Percentiles rank a stretch among this genome's conserved stretches.
Evolutionary conservation across 2,888 invertebrate species (phyloP).

Genomic region (Agelastica alni): DNA sequence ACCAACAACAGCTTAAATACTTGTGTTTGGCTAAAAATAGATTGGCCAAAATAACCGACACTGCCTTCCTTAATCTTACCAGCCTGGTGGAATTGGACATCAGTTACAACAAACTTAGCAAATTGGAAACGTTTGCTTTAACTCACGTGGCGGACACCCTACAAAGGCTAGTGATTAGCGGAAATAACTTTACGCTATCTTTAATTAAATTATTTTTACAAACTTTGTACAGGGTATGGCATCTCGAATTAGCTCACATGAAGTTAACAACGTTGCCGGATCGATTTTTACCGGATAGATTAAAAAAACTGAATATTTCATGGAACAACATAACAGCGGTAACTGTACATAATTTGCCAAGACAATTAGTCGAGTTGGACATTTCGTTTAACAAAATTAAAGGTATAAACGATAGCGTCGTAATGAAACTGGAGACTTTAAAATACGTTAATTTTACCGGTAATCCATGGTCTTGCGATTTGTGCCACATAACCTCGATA

Average conservation of each 20-base stretch:
- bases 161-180: slow-evolving; percentile 70
- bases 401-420: slow-evolving; percentile 63
- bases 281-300: slow-evolving; percentile 63
- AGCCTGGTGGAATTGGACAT: slow-evolving; percentile 72
- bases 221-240: slow-evolving; percentile 62
- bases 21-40: slow-evolving; percentile 73
- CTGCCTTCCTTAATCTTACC: slow-evolving; percentile 74
- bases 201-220: slow-evolving; percentile 64
- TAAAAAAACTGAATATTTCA: slow-evolving; percentile 72
- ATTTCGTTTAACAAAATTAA: slow-evolving; percentile 74
- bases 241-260: slow-evolving; percentile 65
- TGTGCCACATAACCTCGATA: slow-evolving; percentile 66
- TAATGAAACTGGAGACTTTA: slow-evolving; percentile 64
- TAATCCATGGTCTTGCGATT: slow-evolving; percentile 72
- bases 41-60: slow-evolving; percentile 73
- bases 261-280: slow-evolving; percentile 61
- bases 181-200: slow-evolving; percentile 67
- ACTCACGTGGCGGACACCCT: slow-evolving; percentile 66
- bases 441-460: slow-evolving; percentile 61
- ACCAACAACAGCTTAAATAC: slow-evolving; percentile 54
- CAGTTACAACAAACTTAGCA: slow-evolving; percentile 74
- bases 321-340: slow-evolving; percentile 69
- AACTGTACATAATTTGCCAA: slow-evolving; percentile 63
- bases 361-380: slow-evolving; percentile 68
- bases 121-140: slow-evolving; percentile 67